Percentiles rank a stretch among this genome's conserved stretches.
These are phyloP conservation scores for Epistrophe eligans DNA, from an alignment of 2,888 invertebrate genomes.

Conservation along the genomic window DNA sequence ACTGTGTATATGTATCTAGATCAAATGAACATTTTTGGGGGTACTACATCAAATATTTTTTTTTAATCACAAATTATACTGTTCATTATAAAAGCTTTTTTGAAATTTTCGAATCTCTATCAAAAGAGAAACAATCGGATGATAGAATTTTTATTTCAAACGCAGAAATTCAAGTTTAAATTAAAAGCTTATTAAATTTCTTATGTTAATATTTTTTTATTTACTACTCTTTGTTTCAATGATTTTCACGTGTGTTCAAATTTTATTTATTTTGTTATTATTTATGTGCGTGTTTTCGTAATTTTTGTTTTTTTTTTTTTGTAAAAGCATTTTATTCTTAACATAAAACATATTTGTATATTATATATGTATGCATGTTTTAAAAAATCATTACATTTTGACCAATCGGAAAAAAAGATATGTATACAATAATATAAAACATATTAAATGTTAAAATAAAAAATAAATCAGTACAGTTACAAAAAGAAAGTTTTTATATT, in stretches of 20 bases:
- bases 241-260: constrained; percentile 42
- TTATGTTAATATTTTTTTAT: constrained; percentile 53
- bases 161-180: neutral
- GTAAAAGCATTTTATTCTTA: constrained; percentile 53
- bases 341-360: neutral
- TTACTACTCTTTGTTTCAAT: constrained; percentile 41
- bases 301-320: constrained; percentile 19
- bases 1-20: too few species aligned
- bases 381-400: constrained; percentile 25
- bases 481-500: constrained; percentile 61
- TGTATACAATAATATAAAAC: constrained; percentile 1
- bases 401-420: neutral
- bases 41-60: too few species aligned
- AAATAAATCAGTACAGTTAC: constrained; percentile 70
- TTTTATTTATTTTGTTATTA: constrained; percentile 22
- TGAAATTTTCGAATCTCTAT: too few species aligned
- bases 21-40: too few species aligned
- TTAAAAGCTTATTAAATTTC: constrained; percentile 8
- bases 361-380: neutral
- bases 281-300: constrained; percentile 58
- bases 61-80: too few species aligned
- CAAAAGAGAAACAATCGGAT: too few species aligned
- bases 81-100: too few species aligned
- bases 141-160: too few species aligned
- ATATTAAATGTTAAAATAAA: constrained; percentile 60